phyloP scores from a whole-genome alignment of 1,140 invertebrate species.

The Zaprionus davidi region DNA sequence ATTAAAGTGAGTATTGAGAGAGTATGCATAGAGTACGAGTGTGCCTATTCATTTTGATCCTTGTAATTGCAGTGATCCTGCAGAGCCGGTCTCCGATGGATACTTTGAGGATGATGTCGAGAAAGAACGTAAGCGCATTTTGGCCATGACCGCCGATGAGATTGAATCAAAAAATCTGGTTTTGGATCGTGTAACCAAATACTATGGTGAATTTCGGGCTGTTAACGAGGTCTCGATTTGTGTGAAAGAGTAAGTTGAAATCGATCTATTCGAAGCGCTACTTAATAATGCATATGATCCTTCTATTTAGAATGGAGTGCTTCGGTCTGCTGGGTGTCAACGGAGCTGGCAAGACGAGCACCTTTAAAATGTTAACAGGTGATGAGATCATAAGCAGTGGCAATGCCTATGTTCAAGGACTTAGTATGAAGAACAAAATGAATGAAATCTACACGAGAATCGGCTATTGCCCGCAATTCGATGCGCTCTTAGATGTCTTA shows the following conservation, averaged over 20 bases:
- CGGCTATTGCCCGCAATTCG: constrained; percentile 94
- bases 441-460: constrained; percentile 87
- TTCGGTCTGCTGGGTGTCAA: constrained; percentile 96
- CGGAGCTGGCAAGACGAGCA: constrained; percentile 94
- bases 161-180: constrained; percentile 78
- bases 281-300: too few species aligned
- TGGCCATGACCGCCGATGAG: constrained; percentile 49
- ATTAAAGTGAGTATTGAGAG: too few species aligned
- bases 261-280: too few species aligned
- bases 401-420: constrained; percentile 85
- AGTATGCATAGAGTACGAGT: too few species aligned
- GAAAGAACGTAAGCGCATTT: constrained; percentile 81
- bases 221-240: constrained; percentile 89
- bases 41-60: neutral
- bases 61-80: constrained; percentile 46
- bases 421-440: constrained; percentile 85
- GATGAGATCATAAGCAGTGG: constrained; percentile 87
- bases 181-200: constrained; percentile 87
- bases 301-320: constrained; percentile 88
- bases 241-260: constrained; percentile 75
- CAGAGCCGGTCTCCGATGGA: constrained; percentile 49
- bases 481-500: constrained; percentile 92
- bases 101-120: constrained; percentile 83
- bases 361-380: constrained; percentile 96
- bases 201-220: constrained; percentile 87